These are phyloP conservation scores for Mycteria americana DNA, from an alignment of 2,797 vertebrate species.

Conservation along the genomic window DNA sequence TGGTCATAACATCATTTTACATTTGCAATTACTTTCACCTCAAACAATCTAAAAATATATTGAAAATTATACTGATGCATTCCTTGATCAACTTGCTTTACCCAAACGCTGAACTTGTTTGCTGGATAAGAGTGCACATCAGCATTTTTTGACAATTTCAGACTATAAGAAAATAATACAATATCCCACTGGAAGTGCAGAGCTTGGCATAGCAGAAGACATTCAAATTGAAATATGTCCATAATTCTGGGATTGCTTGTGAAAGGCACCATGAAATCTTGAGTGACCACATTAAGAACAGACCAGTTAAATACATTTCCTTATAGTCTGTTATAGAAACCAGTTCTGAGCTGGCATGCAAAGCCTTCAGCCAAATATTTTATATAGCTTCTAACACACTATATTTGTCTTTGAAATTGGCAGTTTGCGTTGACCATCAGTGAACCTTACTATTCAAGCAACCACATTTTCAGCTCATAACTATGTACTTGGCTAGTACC, in stretches of 20 bases:
- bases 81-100: background rate
- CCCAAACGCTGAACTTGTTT: background rate
- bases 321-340: constrained; percentile 10
- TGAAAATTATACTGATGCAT: background rate
- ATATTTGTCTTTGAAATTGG: constrained; percentile 44
- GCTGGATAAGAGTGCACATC: background rate
- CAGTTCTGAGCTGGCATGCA: constrained; percentile 29
- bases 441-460: constrained; percentile 36
- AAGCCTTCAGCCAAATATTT: constrained; percentile 31
- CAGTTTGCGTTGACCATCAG: constrained; percentile 11
- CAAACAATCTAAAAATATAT: background rate
- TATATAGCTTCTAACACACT: constrained; percentile 25
- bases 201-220: background rate
- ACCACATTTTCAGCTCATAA: constrained; percentile 23
- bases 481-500: background rate
- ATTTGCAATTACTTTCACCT: background rate
- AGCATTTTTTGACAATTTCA: background rate
- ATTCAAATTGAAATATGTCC: background rate
- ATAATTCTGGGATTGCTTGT: background rate
- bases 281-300: constrained; percentile 13
- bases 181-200: background rate
- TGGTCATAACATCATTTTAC: background rate
- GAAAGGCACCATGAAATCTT: background rate
- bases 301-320: constrained; percentile 5
- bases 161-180: background rate